Base-by-base conservation (phyloP, 53 echinoderm and acorn worm genomes). In the Echinometra lucunter region DNA sequence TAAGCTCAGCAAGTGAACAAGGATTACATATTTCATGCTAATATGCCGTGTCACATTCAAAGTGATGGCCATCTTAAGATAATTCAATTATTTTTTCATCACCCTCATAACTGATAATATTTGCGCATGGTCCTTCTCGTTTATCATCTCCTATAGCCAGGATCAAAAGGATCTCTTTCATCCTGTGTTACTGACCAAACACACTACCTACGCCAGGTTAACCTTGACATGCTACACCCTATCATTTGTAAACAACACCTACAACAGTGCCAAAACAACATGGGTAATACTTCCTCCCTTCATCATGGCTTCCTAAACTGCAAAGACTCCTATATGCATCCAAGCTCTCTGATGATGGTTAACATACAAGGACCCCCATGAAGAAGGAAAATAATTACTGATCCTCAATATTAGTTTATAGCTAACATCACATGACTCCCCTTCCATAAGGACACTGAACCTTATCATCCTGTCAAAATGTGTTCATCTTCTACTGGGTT, bases 21-120 rank as follows among this genome's bases (percentile, higher is more conserved):
- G 13, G 49, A 49, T 49, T 49, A 9, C 49, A 49, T 49, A 49
- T 49, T 49, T 49, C 4, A 49, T 49, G 49, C 49, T 49, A 49
- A 49, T 9, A 78, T 12, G 16, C 78, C 11, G 18, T 40, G 16
- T 78, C 35, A 78, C 21, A 37, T 19, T 10, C 9, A 23, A 25
- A 35, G 25, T 82, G 83, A 44, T 82, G n/a, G 23, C 21, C 44
- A n/a, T 18, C 44, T 82, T 42, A 10, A 44, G 83, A 82, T 82
- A 82, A 82, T 82, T 82, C 83, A 82, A 82, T 82, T 82, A 44
- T 44, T 82, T 82, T 82, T 44, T 82, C 44, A 82, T 82, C 83
- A 82, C 27, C 40, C 13, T 38, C 45, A 45, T 82, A 45, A 82
- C 10, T 16, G 40, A 82, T 44, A 82, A 45, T 45, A 45, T 82